Base-by-base conservation (phyloP, 1,140 invertebrate genomes). In the Diprion similis region DNA sequence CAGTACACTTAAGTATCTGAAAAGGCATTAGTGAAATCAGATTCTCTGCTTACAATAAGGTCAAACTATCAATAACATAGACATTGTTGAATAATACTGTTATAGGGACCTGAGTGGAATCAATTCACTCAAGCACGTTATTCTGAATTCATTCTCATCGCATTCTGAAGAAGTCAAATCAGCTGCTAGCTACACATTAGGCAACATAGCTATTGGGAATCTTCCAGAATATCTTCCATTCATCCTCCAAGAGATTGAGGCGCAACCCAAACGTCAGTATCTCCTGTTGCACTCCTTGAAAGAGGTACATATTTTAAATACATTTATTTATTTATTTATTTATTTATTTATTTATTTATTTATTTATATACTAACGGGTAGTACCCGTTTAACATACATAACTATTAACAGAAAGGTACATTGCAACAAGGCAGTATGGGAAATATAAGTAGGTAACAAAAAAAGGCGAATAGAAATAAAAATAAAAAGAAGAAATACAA, bases 221-320 rank as follows among this genome's bases (percentile, higher is more conserved):
- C 88, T 99, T 74, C 92, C 94, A 4, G 94, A 95, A 80, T 99
- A 97, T 89, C 89, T 99, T 75, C 98, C 98, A 7, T 98, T 98
- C 83, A 95, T 99, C 76, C 89, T 99, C 0, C 91, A 94, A 68
- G 97, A 99, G 89, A 99, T 99, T 76, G 95, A 98, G 82, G 91
- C 92, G 24, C 95, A 98, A 81, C 96, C 97, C 0, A 97, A 96
- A 82, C 90, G 97, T 76, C 98, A 99, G 86, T 99, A 99, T 88
- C 90, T 99, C 37, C 89, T 99, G 17, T 86, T 99, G 66, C 98
- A 99, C 89, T 99, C 98, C 1, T 89, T 99, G 2, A 99, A 99
- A 91, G 98, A 99, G 91, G 96, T 98, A 84, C 24, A 37, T 37
- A 37, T 1, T 71, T 51, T 10, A 68, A 70, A 71, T 51, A 69